phyloP scores from a whole-genome alignment of 2,888 invertebrate species.

The Dichetophora obliterata region DNA sequence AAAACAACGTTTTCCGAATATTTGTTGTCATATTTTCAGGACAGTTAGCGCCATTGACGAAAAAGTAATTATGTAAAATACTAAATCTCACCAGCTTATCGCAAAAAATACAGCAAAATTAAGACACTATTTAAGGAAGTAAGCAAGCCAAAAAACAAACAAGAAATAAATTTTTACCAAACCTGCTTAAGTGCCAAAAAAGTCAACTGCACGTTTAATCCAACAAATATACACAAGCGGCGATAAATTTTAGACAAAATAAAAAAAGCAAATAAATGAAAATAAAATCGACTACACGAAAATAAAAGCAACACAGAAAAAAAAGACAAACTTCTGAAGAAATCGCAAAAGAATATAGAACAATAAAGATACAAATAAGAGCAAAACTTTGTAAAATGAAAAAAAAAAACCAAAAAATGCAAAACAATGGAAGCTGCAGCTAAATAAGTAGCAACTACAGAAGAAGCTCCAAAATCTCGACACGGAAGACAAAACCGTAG shows the following conservation, averaged over 20 bases:
- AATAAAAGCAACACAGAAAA: background rate
- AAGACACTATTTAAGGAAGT: background rate
- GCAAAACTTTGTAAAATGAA: background rate
- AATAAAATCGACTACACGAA: background rate
- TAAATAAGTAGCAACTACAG: background rate
- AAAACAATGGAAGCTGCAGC: background rate
- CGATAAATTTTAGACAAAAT: background rate
- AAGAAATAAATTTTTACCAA: conserved; percentile 24
- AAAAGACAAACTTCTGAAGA: background rate
- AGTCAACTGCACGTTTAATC: conserved; percentile 27
- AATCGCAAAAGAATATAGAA: background rate
- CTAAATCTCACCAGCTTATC: too few species aligned
- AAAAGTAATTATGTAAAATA: too few species aligned
- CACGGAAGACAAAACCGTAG: conserved; percentile 33
- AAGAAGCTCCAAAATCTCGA: background rate
- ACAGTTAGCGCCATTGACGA: too few species aligned
- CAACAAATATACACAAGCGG: conserved; percentile 12
- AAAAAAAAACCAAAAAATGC: conserved; percentile 3
- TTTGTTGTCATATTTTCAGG: too few species aligned
- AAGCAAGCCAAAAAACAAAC: background rate
- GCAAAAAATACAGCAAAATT: too few species aligned
- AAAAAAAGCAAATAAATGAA: background rate
- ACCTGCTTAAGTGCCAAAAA: conserved; percentile 29
- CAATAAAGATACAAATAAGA: background rate
- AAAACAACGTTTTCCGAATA: too few species aligned